Evolutionary conservation across 2,888 invertebrate species (phyloP).

Genomic region (Aplocera efformata): DNA sequence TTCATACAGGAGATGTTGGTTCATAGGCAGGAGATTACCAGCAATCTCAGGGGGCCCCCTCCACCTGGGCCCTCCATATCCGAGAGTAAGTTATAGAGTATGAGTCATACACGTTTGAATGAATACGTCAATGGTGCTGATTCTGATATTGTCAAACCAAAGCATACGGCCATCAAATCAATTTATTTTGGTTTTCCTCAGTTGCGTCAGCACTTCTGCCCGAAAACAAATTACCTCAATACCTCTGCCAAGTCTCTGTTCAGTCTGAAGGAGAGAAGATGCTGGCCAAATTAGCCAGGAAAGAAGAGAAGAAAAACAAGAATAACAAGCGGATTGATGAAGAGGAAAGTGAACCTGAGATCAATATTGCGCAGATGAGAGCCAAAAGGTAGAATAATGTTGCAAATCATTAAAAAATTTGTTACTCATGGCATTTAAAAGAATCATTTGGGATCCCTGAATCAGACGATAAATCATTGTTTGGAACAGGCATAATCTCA

Average conservation of each 20-base stretch:
- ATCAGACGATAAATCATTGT: no score
- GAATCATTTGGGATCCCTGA: no score
- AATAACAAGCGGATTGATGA: constrained; percentile 65
- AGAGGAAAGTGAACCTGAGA: constrained; percentile 72
- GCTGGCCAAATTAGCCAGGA: constrained; percentile 86
- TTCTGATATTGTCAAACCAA: no score
- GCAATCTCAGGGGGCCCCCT: constrained; percentile 50
- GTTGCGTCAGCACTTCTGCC: constrained; percentile 55
- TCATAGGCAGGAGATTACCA: constrained; percentile 80
- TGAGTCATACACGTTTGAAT: no score
- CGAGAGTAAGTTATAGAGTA: constrained; percentile 50
- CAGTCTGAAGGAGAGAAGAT: constrained; percentile 91
- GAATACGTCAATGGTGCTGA: no score
- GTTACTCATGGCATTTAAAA: no score
- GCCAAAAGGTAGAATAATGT: constrained; percentile 66
- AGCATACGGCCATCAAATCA: no score
- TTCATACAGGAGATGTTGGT: constrained; percentile 84
- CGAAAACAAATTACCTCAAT: constrained; percentile 82
- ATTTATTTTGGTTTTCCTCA: constrained; percentile 22
- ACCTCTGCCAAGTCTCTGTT: constrained; percentile 90
- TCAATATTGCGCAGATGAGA: constrained; percentile 76
- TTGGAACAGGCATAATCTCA: no score
- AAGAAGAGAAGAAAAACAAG: constrained; percentile 90
- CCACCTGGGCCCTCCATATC: constrained; percentile 49
- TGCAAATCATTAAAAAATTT: no score